phyloP scores from a whole-genome alignment of 2,797 vertebrate genomes.

The Mionectes olivaceus region DNA sequence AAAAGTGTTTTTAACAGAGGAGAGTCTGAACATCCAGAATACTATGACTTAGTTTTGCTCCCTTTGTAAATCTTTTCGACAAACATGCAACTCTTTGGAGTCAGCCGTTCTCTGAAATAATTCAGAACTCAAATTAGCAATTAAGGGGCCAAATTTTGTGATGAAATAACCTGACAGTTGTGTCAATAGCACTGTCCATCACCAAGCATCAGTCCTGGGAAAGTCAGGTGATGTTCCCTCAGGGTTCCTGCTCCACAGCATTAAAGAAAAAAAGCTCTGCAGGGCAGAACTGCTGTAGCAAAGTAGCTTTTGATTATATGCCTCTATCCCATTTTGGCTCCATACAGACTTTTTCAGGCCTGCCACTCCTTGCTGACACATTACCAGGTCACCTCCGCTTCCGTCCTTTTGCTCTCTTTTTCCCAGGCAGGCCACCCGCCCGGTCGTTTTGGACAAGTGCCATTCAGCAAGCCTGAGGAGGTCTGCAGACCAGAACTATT shows the following conservation, averaged over 20 bases:
- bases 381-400: conserved; percentile 54
- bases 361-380: conserved; percentile 72
- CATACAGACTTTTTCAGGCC: not conserved
- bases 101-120: not conserved
- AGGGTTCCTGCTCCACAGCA: not conserved
- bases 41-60: not conserved
- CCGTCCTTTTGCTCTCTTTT: not conserved
- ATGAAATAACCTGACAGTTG: not conserved
- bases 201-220: not conserved
- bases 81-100: not conserved
- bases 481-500: not conserved
- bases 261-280: not conserved
- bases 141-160: not conserved
- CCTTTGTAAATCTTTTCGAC: not conserved
- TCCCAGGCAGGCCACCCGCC: not conserved
- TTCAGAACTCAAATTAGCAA: not conserved
- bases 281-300: not conserved
- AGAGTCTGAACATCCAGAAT: not conserved
- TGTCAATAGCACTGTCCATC: not conserved
- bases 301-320: not conserved
- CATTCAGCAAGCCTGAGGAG: not conserved
- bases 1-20: not conserved
- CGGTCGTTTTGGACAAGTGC: not conserved
- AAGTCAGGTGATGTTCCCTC: not conserved
- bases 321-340: not conserved